phyloP scores from a whole-genome alignment of 2,113 vertebrate species.

The Corythoichthys haematopterus region DNA sequence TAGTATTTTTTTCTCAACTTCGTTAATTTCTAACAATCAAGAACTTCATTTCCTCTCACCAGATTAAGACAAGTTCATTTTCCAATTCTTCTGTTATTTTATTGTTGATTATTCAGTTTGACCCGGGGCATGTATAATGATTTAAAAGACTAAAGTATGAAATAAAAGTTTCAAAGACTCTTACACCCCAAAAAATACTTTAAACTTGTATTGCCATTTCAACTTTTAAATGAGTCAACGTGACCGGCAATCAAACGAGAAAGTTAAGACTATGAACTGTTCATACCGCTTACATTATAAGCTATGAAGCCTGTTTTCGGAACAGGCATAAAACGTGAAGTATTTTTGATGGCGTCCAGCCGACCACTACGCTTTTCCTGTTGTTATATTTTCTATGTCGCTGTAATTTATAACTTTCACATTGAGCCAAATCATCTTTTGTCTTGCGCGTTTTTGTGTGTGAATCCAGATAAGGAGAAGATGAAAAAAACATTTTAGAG shows the following conservation, averaged over 20 bases:
- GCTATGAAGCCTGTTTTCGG: conserved; percentile 22
- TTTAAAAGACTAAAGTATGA: too few relatives aligned
- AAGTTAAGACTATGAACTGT: conserved; percentile 4
- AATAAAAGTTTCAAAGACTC: not conserved
- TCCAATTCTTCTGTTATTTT: too few relatives aligned
- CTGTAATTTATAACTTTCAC: conserved; percentile 19
- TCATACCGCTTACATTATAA: conserved; percentile 20
- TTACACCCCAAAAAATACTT: not conserved
- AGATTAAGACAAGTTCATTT: too few relatives aligned
- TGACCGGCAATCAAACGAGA: not conserved
- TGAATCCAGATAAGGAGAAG: conserved; percentile 15
- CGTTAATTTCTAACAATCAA: too few relatives aligned
- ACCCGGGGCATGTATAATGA: too few relatives aligned
- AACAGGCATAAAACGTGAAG: conserved; percentile 22
- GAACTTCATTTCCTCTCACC: too few relatives aligned
- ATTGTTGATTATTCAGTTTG: too few relatives aligned
- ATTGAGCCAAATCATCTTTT: conserved; percentile 17
- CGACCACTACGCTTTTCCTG: conserved; percentile 44
- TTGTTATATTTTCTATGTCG: conserved; percentile 21
- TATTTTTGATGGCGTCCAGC: conserved; percentile 17
- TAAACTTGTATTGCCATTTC: not conserved
- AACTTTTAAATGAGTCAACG: conserved; percentile 8
- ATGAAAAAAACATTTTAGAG: conserved; percentile 12
- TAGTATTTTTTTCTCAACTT: too few relatives aligned
- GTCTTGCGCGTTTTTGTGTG: not conserved